phyloP scores from a whole-genome alignment of 2,888 invertebrate species.

The Drosophila neonasuta region DNA sequence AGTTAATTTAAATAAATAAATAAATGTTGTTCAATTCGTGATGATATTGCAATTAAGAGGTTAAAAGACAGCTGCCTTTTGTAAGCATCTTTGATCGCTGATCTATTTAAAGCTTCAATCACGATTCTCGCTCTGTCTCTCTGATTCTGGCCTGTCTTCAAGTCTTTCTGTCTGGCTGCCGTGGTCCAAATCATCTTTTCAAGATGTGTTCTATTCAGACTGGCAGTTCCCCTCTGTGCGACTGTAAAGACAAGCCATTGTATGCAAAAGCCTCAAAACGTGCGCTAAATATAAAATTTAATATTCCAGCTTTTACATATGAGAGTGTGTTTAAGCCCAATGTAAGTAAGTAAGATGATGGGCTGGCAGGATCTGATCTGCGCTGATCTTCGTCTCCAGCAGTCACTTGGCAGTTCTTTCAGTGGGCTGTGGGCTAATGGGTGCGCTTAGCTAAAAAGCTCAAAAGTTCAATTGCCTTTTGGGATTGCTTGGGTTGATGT shows the following conservation, averaged over 20 bases:
- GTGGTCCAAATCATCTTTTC: constrained; percentile 47
- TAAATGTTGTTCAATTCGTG: constrained; percentile 21
- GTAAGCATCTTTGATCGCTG: constrained; percentile 33
- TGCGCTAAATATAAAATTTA: constrained; percentile 75
- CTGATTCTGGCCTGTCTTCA: neutral
- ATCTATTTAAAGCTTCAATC: constrained; percentile 55
- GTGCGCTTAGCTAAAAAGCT: constrained; percentile 57
- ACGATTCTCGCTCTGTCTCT: constrained; percentile 47
- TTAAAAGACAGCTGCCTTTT: constrained; percentile 25
- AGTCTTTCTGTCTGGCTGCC: constrained; percentile 18
- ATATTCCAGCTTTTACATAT: constrained; percentile 59
- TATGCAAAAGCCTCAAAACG: constrained; percentile 67
- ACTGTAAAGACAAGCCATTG: constrained; percentile 42
- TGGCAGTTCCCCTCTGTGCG: constrained; percentile 21
- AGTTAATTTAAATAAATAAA: constrained; percentile 25
- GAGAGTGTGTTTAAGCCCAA: constrained; percentile 36
- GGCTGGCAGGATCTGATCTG: constrained; percentile 26
- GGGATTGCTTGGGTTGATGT: neutral
- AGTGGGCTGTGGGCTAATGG: constrained; percentile 25
- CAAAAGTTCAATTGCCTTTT: constrained; percentile 52
- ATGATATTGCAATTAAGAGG: constrained; percentile 45
- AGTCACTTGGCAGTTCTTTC: neutral
- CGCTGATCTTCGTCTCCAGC: constrained; percentile 8
- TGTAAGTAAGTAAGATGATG: constrained; percentile 20
- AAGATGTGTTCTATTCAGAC: constrained; percentile 25